Evolutionary conservation across 2,888 invertebrate species (phyloP), one percentile per base, ranked within the genome.

Genomic region (Cerastis rubricosa): DNA sequence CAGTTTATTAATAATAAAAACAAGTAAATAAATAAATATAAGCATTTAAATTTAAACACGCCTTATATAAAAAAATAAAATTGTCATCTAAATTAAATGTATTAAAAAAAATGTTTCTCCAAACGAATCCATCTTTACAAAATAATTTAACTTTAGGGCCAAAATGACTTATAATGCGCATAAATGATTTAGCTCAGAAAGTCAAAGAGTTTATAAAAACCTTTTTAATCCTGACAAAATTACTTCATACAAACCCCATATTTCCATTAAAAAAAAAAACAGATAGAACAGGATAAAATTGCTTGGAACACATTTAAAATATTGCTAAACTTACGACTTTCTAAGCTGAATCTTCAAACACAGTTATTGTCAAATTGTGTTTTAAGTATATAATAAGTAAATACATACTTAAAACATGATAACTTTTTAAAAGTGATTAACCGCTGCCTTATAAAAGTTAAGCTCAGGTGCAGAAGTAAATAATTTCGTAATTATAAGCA

Each of bases 401-500:
- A 9, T 35, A 54, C 43, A 45, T 45, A 25, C 17, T 40, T 65
- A 2, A 57, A 63, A 74, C 43, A 25, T 54, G 8, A 3, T 4
- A 35, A 65, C 64, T 47, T 59, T 63, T 47, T 40, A 57, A 67
- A 59, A 71, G 69, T 80, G n/a, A 72, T 70, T 70, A 66, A 72
- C 54, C 12, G 71, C 84, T 86, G 84, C 84, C 86, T 86, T 84
- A 86, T 35, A 70, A 7, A 74, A 47, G 2, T 64, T 83, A 84
- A 49, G 8, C 43, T 54, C 25, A 45, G 86, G 66, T 84, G 83
- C 86, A 84, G 79, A 84, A 85, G 78, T 71, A 54, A 71, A 49
- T 12, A 43, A 25, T 25, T 54, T 65, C 63, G 9, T 43, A 35
- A 35, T 17, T 17, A 25, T 49, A 63, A 72, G 1, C 11, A 35